Evolutionary conservation across 2,888 invertebrate genomes (phyloP), one percentile per base, ranked within the genome.

Genomic region (Himalopsyche kuldschensis): DNA sequence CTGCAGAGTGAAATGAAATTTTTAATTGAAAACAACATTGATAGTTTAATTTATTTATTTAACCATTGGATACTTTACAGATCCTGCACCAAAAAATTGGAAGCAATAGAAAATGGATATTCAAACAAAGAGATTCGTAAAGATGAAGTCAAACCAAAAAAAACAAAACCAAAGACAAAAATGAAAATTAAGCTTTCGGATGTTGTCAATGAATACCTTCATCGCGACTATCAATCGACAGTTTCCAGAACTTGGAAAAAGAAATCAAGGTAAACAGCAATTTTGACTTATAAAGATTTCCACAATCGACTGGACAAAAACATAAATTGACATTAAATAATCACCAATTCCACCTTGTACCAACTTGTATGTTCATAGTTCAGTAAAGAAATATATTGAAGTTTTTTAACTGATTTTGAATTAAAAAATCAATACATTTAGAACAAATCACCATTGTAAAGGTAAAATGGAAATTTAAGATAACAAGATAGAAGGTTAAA

Each of bases 51-150:
- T 2, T 20, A 20, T 10, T 20, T 55, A 24, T 55, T 20, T 20
- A n/a, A 55, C 5, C 55, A 10, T 24, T 24, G 5, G 55, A 55
- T 55, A 2, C 48, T 20, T 41, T 80, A 27, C 86, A 95, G 95
- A 86, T 94, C 94, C 1, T 95, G 94, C 88, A 94, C 94, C 1
- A 93, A 94, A 88, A 95, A 94, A 88, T 88, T 95, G 77, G 91
- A 92, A 88, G 91, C 91, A 87, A 87, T 92, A 82, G 91, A 92
- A 88, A 83, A 82, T 79, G 82, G 79, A 78, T 83, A 84, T 55
- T 78, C 48, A 10, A 89, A 88, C 35, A 91, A 91, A 87, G 88
- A 88, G 63, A 88, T 89, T 83, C 90, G 89, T 41, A 85, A 86
- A 27, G 90, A 90, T 87, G 90, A 90, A 30, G 90, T 90, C 80